phyloP scores from a whole-genome alignment of 2,888 invertebrate species.

The Stenodera caucasica region DNA sequence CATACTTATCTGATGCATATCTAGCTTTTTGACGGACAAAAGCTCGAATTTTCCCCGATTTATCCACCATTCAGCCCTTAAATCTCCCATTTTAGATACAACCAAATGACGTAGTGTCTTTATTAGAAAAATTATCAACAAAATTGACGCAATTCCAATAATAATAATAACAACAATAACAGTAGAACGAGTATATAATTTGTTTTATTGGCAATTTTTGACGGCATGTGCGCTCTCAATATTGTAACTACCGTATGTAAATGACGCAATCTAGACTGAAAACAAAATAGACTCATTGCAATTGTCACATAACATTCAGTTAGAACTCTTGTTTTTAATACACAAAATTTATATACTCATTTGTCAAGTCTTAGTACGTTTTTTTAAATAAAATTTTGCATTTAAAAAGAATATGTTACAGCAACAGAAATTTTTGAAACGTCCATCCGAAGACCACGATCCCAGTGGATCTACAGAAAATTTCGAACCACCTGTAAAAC shows the following conservation, averaged over 20 bases:
- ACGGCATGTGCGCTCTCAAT: conserved; percentile 9
- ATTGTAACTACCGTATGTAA: conserved; percentile 36
- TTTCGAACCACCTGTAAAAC: conserved; percentile 78
- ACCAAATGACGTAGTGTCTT: not conserved
- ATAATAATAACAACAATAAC: not conserved
- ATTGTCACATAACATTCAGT: not conserved
- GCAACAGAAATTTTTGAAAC: conserved; percentile 84
- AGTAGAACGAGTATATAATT: not conserved
- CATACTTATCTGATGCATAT: not conserved
- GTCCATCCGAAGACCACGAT: conserved; percentile 71
- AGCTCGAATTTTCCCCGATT: too few relatives aligned
- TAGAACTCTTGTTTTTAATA: not conserved
- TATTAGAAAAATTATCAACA: not conserved
- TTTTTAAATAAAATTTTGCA: too few relatives aligned
- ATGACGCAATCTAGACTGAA: conserved; percentile 38
- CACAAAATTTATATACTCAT: too few relatives aligned
- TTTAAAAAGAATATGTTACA: conserved; percentile 51
- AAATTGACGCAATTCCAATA: not conserved
- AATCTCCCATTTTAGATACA: too few relatives aligned
- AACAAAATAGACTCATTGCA: not conserved
- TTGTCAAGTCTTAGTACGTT: too few relatives aligned
- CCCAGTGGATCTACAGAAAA: conserved; percentile 52
- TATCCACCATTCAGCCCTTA: too few relatives aligned
- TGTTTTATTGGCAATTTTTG: conserved; percentile 30
- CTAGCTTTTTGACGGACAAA: too few relatives aligned